Conservation (phyloP, 1,140 invertebrate species). For the Ostrea denselamellosa region DNA sequence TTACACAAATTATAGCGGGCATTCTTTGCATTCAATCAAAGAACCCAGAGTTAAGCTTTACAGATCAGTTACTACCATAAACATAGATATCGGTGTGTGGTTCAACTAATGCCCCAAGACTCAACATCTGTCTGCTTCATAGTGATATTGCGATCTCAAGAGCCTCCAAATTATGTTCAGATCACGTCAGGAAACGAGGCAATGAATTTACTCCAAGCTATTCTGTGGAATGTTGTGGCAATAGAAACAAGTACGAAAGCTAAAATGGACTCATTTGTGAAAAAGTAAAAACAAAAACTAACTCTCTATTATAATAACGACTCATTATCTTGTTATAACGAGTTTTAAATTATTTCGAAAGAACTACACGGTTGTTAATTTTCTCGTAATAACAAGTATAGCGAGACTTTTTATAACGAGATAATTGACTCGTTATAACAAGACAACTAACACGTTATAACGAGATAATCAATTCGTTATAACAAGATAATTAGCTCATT, state of each 20-base stretch:
- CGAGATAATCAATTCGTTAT: no score
- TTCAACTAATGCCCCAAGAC: background rate
- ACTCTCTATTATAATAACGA: background rate
- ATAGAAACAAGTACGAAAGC: background rate
- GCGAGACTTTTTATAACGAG: no score
- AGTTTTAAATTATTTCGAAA: background rate
- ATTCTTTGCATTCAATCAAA: no score
- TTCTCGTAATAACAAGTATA: no score
- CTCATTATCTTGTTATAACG: background rate
- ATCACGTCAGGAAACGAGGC: no score
- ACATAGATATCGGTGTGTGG: background rate
- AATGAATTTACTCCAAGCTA: no score
- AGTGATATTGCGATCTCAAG: background rate
- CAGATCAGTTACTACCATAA: background rate
- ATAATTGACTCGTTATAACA: no score
- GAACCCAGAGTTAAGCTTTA: background rate
- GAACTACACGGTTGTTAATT: background rate
- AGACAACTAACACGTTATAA: no score
- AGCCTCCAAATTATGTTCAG: no score
- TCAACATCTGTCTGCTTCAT: background rate
- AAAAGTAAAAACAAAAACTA: background rate
- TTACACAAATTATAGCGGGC: no score
- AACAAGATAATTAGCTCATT: no score
- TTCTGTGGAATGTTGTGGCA: no score
- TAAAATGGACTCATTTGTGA: background rate